These are phyloP conservation scores for Bimastos eiseni DNA, from an alignment of 2,888 invertebrate species.

Conservation along the genomic window DNA sequence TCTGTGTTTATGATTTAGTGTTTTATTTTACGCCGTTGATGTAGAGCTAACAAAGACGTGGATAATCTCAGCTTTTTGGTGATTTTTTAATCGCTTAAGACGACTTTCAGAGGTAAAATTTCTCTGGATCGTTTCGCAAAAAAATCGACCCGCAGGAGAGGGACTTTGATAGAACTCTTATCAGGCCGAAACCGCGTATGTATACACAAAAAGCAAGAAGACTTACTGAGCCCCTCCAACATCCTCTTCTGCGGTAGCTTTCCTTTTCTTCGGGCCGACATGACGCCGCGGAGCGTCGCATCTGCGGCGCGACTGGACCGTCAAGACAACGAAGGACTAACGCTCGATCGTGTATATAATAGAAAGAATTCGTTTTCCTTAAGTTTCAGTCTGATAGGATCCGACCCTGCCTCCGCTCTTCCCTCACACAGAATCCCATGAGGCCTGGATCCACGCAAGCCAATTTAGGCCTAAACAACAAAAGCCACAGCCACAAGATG, in stretches of 20 bases:
- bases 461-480: conserved; percentile 13
- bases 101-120: neutral
- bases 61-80: neutral
- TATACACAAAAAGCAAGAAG: neutral
- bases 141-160: neutral
- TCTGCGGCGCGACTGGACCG: neutral
- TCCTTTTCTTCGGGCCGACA: conserved; percentile 7
- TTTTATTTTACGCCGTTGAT: neutral
- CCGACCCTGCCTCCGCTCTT: neutral
- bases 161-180: neutral
- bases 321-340: neutral
- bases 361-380: conserved; percentile 1
- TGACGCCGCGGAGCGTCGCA: neutral
- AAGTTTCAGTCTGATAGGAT: neutral
- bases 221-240: conserved; percentile 13
- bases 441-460: neutral
- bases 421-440: conserved; percentile 13
- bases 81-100: neutral
- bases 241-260: conserved; percentile 2
- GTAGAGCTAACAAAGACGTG: neutral
- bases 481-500: conserved; percentile 13
- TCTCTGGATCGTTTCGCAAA: neutral
- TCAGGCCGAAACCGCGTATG: neutral
- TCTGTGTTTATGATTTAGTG: neutral
- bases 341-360: neutral